Percentiles rank a stretch among this genome's conserved stretches.
Evolutionary conservation across 2,113 vertebrate species (phyloP).

Genomic region (Anser brachyrhynchus): DNA sequence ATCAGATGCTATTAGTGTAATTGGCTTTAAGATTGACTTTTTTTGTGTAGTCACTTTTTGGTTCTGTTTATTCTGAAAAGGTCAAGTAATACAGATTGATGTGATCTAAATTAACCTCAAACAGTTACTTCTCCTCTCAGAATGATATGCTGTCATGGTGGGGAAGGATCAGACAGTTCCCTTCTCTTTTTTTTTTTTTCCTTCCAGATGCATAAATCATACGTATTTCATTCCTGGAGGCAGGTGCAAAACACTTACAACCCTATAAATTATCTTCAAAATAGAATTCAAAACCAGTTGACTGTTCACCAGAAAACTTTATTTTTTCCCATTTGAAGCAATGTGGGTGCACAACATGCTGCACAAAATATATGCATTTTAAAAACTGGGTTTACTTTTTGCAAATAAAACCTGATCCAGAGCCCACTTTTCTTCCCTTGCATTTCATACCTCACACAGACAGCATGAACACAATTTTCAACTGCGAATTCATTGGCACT

Average conservation of each 20-base stretch:
- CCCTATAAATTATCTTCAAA: not conserved
- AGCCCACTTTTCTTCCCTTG: not conserved
- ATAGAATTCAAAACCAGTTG: not conserved
- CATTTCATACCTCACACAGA: not conserved
- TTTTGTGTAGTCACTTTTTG: slow-evolving; percentile 71
- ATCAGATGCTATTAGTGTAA: slow-evolving; percentile 69
- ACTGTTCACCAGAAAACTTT: slow-evolving; percentile 9
- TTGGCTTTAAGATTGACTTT: slow-evolving; percentile 67
- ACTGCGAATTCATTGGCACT: not conserved
- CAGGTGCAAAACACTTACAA: slow-evolving; percentile 20
- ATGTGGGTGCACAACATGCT: fast-evolving
- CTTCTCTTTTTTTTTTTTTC: not conserved
- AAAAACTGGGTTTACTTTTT: not conserved
- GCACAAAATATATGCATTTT: not conserved
- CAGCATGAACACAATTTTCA: not conserved
- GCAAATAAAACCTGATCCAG: not conserved
- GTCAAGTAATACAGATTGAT: slow-evolving; percentile 70
- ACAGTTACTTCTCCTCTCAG: slow-evolving; percentile 53
- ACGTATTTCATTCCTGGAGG: not conserved
- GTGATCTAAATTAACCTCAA: slow-evolving; percentile 66
- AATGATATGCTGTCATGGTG: slow-evolving; percentile 26
- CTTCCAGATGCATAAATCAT: slow-evolving; percentile 15
- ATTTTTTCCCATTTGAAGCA: not conserved
- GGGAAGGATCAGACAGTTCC: not conserved
- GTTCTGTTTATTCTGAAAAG: slow-evolving; percentile 73